A percentile compares a stretch with the other conserved stretches of the same genome.
Conservation (phyloP, 2,797 vertebrate genomes). For the Momotus momota region DNA sequence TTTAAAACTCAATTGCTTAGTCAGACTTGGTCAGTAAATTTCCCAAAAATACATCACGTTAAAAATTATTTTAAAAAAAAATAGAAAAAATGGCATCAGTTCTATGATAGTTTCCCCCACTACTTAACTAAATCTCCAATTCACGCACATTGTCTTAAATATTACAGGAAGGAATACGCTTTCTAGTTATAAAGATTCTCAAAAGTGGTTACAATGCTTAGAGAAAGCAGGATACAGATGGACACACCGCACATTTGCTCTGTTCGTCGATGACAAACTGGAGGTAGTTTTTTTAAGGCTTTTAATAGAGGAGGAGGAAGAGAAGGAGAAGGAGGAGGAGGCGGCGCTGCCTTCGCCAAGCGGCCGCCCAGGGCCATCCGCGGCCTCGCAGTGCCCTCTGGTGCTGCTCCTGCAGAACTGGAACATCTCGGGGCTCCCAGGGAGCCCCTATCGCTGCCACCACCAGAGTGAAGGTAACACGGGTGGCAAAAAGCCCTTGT, state of each 20-base stretch:
- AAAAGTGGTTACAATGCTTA: neutral
- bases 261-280: neutral
- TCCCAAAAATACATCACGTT: neutral
- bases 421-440: neutral
- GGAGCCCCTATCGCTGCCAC: neutral
- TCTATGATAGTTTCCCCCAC: neutral
- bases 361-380: neutral
- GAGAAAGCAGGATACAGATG: neutral
- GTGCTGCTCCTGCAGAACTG: neutral
- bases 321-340: neutral
- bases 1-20: neutral
- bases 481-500: constrained; percentile 43
- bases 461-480: neutral
- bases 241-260: neutral
- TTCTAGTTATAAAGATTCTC: neutral
- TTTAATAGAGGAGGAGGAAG: neutral
- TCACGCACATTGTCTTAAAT: neutral
- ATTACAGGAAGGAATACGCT: accelerated
- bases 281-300: neutral
- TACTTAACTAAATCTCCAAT: neutral
- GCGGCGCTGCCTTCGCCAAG: neutral
- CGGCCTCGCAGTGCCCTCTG: constrained; percentile 80
- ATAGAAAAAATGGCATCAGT: neutral
- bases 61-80: neutral
- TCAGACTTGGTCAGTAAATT: neutral